Evolutionary conservation across 2,113 vertebrate species (phyloP), one percentile per base, ranked within the genome.

Genomic region (Grammomys dolichurus): DNA sequence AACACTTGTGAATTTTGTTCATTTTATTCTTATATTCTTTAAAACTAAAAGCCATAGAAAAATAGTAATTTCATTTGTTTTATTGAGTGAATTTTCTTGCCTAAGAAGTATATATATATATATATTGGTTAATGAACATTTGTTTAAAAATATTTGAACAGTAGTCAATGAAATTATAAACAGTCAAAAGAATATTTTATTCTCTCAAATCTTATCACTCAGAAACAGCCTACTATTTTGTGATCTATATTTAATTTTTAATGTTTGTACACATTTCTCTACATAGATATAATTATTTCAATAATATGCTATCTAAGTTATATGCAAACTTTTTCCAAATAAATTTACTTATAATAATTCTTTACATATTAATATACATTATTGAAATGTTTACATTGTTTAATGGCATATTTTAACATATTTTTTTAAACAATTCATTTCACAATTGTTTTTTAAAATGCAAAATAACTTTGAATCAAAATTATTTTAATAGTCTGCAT

Each of bases 401-500:
- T 84, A 63, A 63, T 84, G n/a, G n/a, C 12, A n/a, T 40, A 60
- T 8, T 58, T 40, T 40, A 14, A 84, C 56, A 63, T 51, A 31
- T 26, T 20, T 24, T 76, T 89, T 92, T 7, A 91, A 80, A 81
- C 60, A 20, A 82, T 89, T 94, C 73, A 22, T 84, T 75, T 94
- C 3, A 28, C 33, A 13, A 7, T 89, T 51, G 10, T 12, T 60
- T 90, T 72, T 84, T 85, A 46, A 84, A 46, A 46, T 65, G 19
- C 7, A 51, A 54, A 82, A 5, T 69, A 87, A 54, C 46, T 2
- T 54, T 89, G n/a, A 84, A 28, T 63, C 58, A 85, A 31, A 46
- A 63, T 84, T 84, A 54, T 12, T 1, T 84, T 43, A 88, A 86
- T n/a, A 69, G 28, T 22, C 20, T 88, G 40, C 58, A n/a, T 51